Base-by-base conservation (phyloP, 2,797 vertebrate species). In the Pogoniulus pusillus region DNA sequence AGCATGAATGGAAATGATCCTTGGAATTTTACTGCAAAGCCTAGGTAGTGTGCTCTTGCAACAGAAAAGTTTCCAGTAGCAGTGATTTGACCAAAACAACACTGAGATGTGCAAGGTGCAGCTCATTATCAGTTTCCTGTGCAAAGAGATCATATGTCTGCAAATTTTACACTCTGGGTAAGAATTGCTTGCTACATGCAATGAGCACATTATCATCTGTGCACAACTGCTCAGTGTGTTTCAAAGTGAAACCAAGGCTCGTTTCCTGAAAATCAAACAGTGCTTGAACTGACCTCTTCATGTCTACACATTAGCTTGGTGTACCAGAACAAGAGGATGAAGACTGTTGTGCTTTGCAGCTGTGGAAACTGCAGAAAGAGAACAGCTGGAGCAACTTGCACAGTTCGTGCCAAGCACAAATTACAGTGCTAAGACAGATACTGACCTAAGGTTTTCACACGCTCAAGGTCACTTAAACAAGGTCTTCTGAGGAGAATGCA, bases 361-460 rank as follows among this genome's bases (percentile, higher is more conserved):
- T 39, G 26, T 85, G 76, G 77, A 91, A 94, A 91, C 27, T 54
- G 45, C 24, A 82, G 85, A 83, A 85, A n/a, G n/a, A 82, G 51
- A 82, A 91, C 78, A 64, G 58, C 49, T 35, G 39, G 69, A 69
- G 47, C 4, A 3, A 30, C 47, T 72, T 45, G 32, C 32, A 9
- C 24, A 57, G 20, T 20, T 76, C 10, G 7, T 24, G n/a, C 55
- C 29, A 70, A 69, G 27, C 47, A 37, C 1, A 3, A 81, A 39
- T 7, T 49, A 24, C 27, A 64, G 8, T 32, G 35, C 62, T 41
- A 30, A 77, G 51, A 64, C 16, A 53, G 30, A 54, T 26, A 55
- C 7, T 5, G 55, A 35, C 30, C 32, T 41, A 51, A 59, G 12
- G 14, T 73, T 76, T 72, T 51, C 51, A 82, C 51, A 41, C 45